phyloP scores from a whole-genome alignment of 2,113 vertebrate genomes.

The Datnioides undecimradiatus region DNA sequence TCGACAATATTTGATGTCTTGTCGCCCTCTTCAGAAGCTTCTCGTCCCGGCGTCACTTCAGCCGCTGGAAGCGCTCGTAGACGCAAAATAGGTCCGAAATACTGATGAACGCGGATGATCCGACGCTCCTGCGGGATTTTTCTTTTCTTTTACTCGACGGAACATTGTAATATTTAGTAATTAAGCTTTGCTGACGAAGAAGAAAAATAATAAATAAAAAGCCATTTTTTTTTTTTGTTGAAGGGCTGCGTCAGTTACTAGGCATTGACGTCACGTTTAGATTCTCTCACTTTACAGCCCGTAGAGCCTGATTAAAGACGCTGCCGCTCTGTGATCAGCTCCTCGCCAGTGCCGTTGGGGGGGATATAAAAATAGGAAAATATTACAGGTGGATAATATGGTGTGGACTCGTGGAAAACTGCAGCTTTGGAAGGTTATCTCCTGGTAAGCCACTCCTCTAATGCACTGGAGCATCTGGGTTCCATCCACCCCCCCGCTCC shows the following conservation, averaged over 20 bases:
- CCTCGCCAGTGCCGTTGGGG: conserved; percentile 62
- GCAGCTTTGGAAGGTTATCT: conserved; percentile 55
- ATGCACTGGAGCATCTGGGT: conserved; percentile 61
- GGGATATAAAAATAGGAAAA: conserved; percentile 45
- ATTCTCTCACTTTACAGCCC: conserved; percentile 96
- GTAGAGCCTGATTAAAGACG: conserved; percentile 90
- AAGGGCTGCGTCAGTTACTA: conserved; percentile 90
- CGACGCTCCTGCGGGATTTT: conserved; percentile 31
- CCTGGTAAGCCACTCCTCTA: conserved; percentile 61
- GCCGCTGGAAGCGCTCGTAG: conserved; percentile 75
- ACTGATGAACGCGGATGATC: conserved; percentile 46
- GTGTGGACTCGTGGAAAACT: conserved; percentile 52
- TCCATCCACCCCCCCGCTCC: conserved; percentile 20
- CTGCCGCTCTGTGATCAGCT: conserved; percentile 82
- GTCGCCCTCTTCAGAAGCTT: conserved; percentile 71
- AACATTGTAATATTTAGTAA: conserved; percentile 84
- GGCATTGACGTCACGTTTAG: conserved; percentile 87
- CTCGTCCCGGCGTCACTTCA: conserved; percentile 73
- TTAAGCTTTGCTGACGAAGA: conserved; percentile 87
- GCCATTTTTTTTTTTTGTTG: conserved; percentile 86
- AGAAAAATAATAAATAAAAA: conserved; percentile 83
- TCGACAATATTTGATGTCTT: conserved; percentile 62
- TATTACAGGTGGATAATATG: conserved; percentile 53
- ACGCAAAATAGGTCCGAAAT: conserved; percentile 62
- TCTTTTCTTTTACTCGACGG: conserved; percentile 53